These are phyloP conservation scores for Agrenia bidenticulata DNA, from an alignment of 2,888 invertebrate species.

Conservation along the genomic window DNA sequence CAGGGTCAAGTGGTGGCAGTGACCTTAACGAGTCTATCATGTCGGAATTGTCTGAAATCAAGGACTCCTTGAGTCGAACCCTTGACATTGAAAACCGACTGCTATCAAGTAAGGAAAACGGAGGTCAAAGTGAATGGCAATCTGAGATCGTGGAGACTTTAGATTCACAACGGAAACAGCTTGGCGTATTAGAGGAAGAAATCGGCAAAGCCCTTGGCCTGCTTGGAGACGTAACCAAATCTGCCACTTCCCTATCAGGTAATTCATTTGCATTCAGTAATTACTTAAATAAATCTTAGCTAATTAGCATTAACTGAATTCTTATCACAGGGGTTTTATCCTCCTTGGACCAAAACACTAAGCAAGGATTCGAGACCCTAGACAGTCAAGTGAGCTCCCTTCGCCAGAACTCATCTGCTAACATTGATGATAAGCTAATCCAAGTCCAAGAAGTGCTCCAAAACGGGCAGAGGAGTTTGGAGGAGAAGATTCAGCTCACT, in stretches of 20 bases:
- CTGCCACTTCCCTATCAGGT: slow-evolving; percentile 38
- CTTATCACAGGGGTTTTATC: slow-evolving; percentile 29
- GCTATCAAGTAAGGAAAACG: slow-evolving; percentile 21
- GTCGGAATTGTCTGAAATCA: slow-evolving; percentile 49
- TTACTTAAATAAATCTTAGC: no score
- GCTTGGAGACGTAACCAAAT: slow-evolving; percentile 45
- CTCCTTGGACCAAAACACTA: slow-evolving; percentile 31
- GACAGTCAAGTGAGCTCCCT: slow-evolving; percentile 33
- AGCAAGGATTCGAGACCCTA: slow-evolving; percentile 34
- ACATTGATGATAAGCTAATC: slow-evolving; percentile 53
- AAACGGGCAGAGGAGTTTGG: slow-evolving; percentile 43
- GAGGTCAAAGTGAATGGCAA: slow-evolving; percentile 40
- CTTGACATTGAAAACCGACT: slow-evolving; percentile 41
- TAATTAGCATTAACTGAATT: no score
- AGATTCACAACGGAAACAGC: slow-evolving; percentile 47
- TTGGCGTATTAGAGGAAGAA: slow-evolving; percentile 51
- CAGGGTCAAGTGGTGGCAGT: slow-evolving; percentile 24
- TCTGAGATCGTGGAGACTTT: slow-evolving; percentile 47
- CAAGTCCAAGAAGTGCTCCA: slow-evolving; percentile 52
- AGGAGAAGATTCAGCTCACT: slow-evolving; percentile 56
- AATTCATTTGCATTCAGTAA: no score
- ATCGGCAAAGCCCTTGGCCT: slow-evolving; percentile 45
- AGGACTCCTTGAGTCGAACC: slow-evolving; percentile 43
- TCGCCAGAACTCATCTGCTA: not conserved
- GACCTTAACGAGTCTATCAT: slow-evolving; percentile 43